These are phyloP conservation scores for Sturmia bella DNA, from an alignment of 2,888 invertebrate species.

Conservation along the genomic window DNA sequence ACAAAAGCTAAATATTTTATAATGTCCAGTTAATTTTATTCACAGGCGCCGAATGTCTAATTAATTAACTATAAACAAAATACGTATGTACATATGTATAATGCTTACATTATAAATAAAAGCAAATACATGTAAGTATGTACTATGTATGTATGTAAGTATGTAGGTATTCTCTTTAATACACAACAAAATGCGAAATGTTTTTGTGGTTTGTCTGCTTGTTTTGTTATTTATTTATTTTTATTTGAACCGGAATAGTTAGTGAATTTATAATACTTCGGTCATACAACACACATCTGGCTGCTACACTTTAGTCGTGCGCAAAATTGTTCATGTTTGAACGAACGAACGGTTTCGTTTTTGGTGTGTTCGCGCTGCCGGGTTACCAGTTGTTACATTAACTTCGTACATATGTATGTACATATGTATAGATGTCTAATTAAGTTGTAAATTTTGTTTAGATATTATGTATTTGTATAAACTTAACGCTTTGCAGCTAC, in stretches of 20 bases:
- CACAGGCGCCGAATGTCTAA: conserved; percentile 38
- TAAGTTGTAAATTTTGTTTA: no score
- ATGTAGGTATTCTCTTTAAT: not conserved
- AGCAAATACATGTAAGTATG: not conserved
- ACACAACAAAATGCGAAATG: not conserved
- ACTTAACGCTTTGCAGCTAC: no score
- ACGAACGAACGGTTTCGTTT: no score
- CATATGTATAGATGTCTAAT: no score
- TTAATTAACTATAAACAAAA: conserved; percentile 24
- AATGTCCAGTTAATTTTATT: conserved; percentile 26
- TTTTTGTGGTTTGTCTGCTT: conserved; percentile 37
- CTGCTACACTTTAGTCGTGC: conserved; percentile 7
- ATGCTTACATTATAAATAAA: not conserved
- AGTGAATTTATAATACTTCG: conserved; percentile 67
- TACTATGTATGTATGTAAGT: no score
- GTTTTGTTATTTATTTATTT: conserved; percentile 32
- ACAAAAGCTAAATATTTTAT: conserved; percentile 21
- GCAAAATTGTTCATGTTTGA: not conserved
- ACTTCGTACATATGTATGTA: no score
- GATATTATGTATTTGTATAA: no score
- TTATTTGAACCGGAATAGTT: conserved; percentile 67
- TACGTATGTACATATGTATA: not conserved
- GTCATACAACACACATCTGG: conserved; percentile 9
- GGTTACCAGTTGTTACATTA: no score
- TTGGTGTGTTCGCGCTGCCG: no score